Evolutionary conservation across 1,140 invertebrate species (phyloP), one percentile per base, ranked within the genome.

Genomic region (Trichonephila clavipes): DNA sequence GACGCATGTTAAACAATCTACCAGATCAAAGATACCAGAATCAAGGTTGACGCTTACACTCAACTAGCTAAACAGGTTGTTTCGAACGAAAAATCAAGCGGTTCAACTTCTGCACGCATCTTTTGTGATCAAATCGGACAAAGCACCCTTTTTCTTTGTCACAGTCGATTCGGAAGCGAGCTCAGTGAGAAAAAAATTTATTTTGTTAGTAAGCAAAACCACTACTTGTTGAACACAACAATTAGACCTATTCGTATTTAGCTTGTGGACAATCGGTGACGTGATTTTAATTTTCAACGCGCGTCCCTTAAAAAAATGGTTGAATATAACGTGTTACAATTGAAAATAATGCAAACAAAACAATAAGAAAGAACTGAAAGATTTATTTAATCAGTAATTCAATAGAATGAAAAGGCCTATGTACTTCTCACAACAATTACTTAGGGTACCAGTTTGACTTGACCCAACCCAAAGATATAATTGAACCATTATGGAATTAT

Each of bases 61-160:
- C 72, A 40, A 77, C 72, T 34, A 40, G 72, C 28, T 34, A 77
- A 77, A 77, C 72, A 40, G 72, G 72, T 77, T 77, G 72, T 77
- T 34, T 77, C 14, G 14, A 77, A 34, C 34, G 6, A 24, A 69
- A 69, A 69, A 34, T 16, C n/a, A 34, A 40, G 28, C 24, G 18
- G 7, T 77, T 6, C 14, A 40, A 34, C 16, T 16, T 77, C 72
- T 77, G 72, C 72, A 77, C 72, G 72, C 72, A 34, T 77, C 5
- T 14, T 77, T 77, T 77, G 72, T 77, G 28, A 7, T 77, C 16
- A 12, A 28, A 0, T 40, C 24, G 28, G 28, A 40, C 72, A 77
- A 77, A 34, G 72, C 28, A 77, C 34, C 72, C 34, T 77, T 69
- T 69, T 51, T 51, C 51, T 51, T 64, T 64, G 72, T 77, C 72